phyloP scores from a whole-genome alignment of 2,797 vertebrate species.

The Halcyon smyrnensis region DNA sequence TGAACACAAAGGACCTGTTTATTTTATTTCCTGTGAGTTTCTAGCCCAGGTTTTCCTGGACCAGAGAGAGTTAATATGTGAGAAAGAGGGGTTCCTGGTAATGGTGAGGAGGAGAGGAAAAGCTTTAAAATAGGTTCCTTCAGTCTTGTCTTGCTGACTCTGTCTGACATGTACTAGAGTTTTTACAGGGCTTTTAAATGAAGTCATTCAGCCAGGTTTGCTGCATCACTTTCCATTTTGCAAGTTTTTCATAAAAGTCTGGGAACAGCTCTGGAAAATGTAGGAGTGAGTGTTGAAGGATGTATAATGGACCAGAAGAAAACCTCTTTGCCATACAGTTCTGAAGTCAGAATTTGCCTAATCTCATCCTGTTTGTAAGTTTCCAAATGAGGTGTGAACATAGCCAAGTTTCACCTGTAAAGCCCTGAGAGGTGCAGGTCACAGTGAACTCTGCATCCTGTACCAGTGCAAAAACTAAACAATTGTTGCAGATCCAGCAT shows the following conservation, averaged over 20 bases:
- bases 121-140: neutral
- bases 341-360: neutral
- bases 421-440: neutral
- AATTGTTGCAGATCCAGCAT: neutral
- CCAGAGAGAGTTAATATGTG: neutral
- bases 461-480: neutral
- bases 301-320: neutral
- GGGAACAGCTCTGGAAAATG: neutral
- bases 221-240: conserved; percentile 10
- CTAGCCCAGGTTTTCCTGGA: neutral
- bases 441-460: neutral
- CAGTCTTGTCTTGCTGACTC: neutral
- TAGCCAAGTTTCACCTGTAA: neutral
- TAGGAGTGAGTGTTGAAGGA: neutral
- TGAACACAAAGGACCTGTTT: neutral
- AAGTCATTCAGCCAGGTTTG: neutral
- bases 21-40: neutral
- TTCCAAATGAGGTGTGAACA: neutral
- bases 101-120: neutral
- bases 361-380: neutral
- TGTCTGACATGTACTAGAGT: neutral
- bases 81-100: neutral
- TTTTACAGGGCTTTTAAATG: neutral
- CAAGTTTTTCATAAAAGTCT: conserved; percentile 8
- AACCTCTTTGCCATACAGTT: neutral